These are phyloP conservation scores for Struthidea cinerea DNA, from an alignment of 2,113 vertebrate genomes.

Conservation along the genomic window DNA sequence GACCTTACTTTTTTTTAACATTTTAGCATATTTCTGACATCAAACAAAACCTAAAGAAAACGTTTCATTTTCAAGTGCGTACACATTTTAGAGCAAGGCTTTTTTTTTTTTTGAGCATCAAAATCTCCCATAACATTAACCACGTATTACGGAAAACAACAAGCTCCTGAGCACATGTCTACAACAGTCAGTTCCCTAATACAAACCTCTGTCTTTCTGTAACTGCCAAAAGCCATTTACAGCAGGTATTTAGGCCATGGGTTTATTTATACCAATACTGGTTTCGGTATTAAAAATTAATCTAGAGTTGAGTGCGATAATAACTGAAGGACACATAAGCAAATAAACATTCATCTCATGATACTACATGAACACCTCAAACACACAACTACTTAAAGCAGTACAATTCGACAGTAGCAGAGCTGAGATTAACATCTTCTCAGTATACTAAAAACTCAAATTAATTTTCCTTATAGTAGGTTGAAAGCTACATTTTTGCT, in stretches of 20 bases:
- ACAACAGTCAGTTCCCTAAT: background rate
- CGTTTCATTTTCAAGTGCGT: background rate
- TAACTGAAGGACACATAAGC: background rate
- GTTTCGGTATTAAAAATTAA: background rate
- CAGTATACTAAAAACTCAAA: background rate
- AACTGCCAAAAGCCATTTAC: background rate
- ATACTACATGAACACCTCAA: background rate
- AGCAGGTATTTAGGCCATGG: background rate
- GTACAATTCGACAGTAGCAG: background rate
- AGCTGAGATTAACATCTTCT: background rate
- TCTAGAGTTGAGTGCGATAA: background rate
- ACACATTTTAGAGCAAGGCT: background rate
- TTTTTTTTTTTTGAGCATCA: background rate
- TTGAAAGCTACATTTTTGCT: background rate
- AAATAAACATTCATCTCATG: background rate
- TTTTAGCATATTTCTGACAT: background rate
- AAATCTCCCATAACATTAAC: background rate
- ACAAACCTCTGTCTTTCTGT: background rate
- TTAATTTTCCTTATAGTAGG: background rate
- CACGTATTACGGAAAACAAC: background rate
- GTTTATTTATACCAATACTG: background rate
- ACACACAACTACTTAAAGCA: background rate
- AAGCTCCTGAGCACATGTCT: background rate
- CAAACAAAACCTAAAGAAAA: background rate
- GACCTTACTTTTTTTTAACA: background rate